These are phyloP conservation scores for Poeciliopsis presidionis DNA, from an alignment of 2,797 vertebrate species.

Conservation along the genomic window DNA sequence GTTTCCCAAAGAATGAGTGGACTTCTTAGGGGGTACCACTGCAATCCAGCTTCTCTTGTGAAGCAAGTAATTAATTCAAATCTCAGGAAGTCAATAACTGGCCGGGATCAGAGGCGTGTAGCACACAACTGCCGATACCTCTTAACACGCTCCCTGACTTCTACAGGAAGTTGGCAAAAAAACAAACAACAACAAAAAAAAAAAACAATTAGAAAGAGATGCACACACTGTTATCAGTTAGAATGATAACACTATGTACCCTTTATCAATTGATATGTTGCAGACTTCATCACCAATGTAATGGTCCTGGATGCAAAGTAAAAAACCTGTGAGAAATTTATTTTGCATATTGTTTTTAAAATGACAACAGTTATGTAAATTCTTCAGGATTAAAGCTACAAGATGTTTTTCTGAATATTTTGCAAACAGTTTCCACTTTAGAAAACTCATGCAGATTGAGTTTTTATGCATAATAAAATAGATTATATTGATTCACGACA, in stretches of 20 bases:
- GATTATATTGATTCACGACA: not conserved
- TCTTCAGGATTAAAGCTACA: constrained; percentile 62
- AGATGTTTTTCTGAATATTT: not conserved
- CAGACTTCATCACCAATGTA: constrained; percentile 57
- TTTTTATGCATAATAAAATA: not conserved
- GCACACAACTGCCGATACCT: constrained; percentile 79
- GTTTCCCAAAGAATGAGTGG: constrained; percentile 82
- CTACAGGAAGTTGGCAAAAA: constrained; percentile 70
- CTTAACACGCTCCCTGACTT: constrained; percentile 60
- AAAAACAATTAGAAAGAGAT: constrained; percentile 60
- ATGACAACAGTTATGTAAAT: constrained; percentile 38
- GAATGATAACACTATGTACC: constrained; percentile 44
- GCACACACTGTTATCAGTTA: constrained; percentile 54
- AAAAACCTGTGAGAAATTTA: constrained; percentile 36
- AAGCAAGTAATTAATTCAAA: constrained; percentile 87
- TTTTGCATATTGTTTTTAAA: constrained; percentile 34
- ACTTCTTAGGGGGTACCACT: constrained; percentile 82
- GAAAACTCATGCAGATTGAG: not conserved
- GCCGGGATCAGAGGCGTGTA: constrained; percentile 78
- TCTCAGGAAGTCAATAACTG: constrained; percentile 83
- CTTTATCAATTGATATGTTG: constrained; percentile 19
- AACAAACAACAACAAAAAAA: constrained; percentile 13
- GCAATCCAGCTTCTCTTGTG: constrained; percentile 83
- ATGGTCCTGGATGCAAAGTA: constrained; percentile 35
- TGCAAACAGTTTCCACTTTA: not conserved